Evolutionary conservation across 2,888 invertebrate genomes (phyloP).

Genomic region (Nemotelus nigrinus): DNA sequence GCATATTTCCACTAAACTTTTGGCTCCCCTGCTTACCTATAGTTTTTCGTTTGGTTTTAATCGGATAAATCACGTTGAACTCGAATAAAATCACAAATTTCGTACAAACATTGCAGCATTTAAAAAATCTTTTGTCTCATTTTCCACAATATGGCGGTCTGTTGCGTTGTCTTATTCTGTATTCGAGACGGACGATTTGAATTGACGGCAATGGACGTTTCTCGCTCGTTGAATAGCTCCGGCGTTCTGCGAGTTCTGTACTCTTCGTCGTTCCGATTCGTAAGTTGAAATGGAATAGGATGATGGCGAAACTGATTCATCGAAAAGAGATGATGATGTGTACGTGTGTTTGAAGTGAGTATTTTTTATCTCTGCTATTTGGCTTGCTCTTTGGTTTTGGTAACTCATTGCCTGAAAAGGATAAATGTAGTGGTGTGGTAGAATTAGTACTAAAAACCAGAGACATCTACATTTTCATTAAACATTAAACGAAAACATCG

Average conservation of each 20-base stretch:
- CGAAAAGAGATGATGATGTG: constrained; percentile 25
- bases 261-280: constrained; percentile 33
- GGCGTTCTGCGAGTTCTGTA: not conserved
- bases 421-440: not conserved
- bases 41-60: constrained; percentile 37
- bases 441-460: not conserved
- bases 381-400: constrained; percentile 44
- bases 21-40: constrained; percentile 40
- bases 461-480: not conserved
- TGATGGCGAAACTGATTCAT: constrained; percentile 32
- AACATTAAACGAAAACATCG: too few species aligned
- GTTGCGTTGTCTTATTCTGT: constrained; percentile 53
- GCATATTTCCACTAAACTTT: not conserved
- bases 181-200: constrained; percentile 23
- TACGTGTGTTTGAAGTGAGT: constrained; percentile 26
- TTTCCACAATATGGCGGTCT: constrained; percentile 55
- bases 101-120: constrained; percentile 47
- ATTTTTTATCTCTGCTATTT: constrained; percentile 46
- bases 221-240: constrained; percentile 51
- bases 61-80: constrained; percentile 19
- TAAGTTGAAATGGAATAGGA: constrained; percentile 41
- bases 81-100: constrained; percentile 34
- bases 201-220: constrained; percentile 51
- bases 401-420: not conserved
- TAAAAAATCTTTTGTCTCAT: constrained; percentile 55